A percentile compares a stretch with the other conserved stretches of the same genome.
Evolutionary conservation across 1,140 invertebrate species (phyloP).

Genomic region (Pogonomyrmex californicus): DNA sequence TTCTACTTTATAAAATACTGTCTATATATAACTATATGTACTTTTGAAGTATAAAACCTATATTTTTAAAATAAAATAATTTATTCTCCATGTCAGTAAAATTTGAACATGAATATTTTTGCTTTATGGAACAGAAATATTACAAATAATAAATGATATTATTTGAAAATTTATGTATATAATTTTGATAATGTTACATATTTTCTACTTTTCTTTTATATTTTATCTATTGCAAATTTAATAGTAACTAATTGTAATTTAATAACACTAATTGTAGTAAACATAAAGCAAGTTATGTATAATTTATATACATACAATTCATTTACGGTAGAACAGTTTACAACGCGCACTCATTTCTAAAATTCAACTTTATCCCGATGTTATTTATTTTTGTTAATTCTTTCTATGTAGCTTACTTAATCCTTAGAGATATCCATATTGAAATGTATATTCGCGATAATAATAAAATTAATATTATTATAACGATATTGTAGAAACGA

Average conservation of each 20-base stretch:
- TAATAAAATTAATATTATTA: background rate
- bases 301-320: background rate
- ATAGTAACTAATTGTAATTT: background rate
- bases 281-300: background rate
- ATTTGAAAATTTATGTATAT: background rate
- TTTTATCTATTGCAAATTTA: background rate
- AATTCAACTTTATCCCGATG: constrained; percentile 4
- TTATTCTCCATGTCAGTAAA: background rate
- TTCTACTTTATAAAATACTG: background rate
- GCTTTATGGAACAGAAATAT: background rate
- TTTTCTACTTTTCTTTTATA: background rate
- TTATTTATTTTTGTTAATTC: background rate
- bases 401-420: background rate
- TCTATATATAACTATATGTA: background rate
- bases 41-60: background rate
- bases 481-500: background rate
- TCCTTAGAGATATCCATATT: background rate
- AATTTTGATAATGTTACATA: background rate
- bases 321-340: background rate
- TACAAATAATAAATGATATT: background rate
- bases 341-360: background rate
- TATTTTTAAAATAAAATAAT: background rate
- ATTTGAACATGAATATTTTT: background rate
- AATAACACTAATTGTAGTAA: background rate
- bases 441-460: background rate